Conservation (phyloP, 2,113 vertebrate genomes). For the Dipodomys stephensi region DNA sequence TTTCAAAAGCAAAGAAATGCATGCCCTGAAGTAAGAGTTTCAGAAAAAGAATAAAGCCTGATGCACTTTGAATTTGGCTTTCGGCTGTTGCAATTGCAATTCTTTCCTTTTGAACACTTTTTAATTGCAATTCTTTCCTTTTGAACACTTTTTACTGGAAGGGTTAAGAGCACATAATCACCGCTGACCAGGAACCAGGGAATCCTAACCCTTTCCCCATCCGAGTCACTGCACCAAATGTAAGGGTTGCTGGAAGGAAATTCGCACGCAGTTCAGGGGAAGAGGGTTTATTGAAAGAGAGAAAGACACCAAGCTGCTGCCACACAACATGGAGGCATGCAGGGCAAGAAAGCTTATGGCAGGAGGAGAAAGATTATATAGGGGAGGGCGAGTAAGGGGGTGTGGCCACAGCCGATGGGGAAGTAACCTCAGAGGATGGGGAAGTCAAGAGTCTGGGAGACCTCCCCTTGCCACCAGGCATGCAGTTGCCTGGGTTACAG, state of each 20-base stretch:
- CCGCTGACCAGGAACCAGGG: not conserved
- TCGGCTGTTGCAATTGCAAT: not conserved
- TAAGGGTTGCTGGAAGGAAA: too few species aligned
- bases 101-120: not conserved
- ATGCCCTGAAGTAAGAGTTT: not conserved
- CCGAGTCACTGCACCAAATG: not conserved
- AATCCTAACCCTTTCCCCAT: too few species aligned
- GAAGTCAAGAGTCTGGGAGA: too few species aligned
- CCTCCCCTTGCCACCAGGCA: too few species aligned
- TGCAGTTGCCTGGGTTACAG: too few species aligned
- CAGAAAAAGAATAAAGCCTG: constrained; percentile 12
- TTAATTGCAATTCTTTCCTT: not conserved
- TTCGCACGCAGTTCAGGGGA: too few species aligned
- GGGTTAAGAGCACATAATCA: not conserved
- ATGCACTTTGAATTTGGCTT: not conserved
- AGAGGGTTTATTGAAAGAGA: too few species aligned
- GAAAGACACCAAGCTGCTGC: too few species aligned
- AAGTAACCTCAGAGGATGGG: too few species aligned
- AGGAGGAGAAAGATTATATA: not conserved
- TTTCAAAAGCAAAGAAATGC: constrained; percentile 22
- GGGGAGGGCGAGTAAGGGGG: not conserved
- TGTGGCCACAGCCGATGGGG: too few species aligned
- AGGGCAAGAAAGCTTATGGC: too few species aligned
- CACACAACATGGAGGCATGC: too few species aligned
- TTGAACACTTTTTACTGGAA: not conserved